phyloP scores from a whole-genome alignment of 2,113 vertebrate genomes.

The Paedocypris sp. region DNA sequence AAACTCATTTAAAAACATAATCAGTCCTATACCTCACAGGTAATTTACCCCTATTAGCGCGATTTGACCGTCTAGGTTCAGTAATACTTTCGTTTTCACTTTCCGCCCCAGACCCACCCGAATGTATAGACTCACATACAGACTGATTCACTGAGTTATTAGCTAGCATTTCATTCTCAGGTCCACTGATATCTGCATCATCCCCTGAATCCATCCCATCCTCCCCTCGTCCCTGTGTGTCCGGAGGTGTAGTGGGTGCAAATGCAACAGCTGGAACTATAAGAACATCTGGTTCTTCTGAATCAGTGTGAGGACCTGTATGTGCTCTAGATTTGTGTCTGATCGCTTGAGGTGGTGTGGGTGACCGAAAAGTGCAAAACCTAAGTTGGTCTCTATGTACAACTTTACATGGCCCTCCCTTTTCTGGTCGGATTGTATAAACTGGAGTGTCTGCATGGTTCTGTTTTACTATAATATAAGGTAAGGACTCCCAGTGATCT shows the following conservation, averaged over 20 bases:
- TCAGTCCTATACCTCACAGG: conserved; percentile 3
- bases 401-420: conserved; percentile 7
- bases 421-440: conserved; percentile 7
- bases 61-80: background rate
- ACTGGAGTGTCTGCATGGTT: conserved; percentile 17
- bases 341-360: background rate
- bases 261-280: background rate
- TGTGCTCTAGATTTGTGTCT: background rate
- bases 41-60: background rate
- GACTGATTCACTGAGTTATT: background rate
- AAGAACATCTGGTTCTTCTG: background rate
- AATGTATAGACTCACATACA: background rate
- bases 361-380: conserved; percentile 7
- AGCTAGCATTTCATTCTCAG: background rate
- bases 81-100: background rate
- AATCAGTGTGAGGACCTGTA: background rate
- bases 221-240: background rate
- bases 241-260: background rate
- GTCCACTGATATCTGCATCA: no score
- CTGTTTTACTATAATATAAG: conserved; percentile 16
- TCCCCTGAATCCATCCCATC: background rate
- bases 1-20: background rate
- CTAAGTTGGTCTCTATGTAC: conserved; percentile 22
- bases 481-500: conserved; percentile 8
- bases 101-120: background rate